Percentiles rank a stretch among this genome's conserved stretches.
Conservation (phyloP, 2,797 vertebrate genomes). For the Macrochelys suwanniensis region DNA sequence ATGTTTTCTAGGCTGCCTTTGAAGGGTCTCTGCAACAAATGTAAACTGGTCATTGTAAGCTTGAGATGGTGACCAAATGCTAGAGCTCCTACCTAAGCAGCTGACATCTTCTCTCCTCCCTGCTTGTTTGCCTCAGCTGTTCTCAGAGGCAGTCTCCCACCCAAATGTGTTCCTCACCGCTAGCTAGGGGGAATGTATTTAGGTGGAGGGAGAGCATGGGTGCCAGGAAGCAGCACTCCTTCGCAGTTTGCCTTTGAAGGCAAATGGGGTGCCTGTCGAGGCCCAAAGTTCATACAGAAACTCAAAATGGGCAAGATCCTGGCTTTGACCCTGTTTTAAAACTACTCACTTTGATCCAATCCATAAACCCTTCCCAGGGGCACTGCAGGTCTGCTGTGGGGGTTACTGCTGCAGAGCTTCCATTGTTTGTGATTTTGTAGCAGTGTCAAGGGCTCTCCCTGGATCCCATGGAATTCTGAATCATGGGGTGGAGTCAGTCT, state of each 20-base stretch:
- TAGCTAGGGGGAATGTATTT: not conserved
- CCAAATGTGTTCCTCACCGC: not conserved
- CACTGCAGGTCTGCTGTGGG: not conserved
- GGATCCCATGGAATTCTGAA: not conserved
- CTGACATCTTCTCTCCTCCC: not conserved
- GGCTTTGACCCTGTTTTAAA: not conserved
- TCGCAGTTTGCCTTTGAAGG: not conserved
- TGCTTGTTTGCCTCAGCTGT: not conserved
- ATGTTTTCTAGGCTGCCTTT: constrained; percentile 23
- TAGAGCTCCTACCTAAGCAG: not conserved
- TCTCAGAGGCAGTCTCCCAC: not conserved
- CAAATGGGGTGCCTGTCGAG: not conserved
- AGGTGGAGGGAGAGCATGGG: too few species aligned
- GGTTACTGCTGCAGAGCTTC: not conserved
- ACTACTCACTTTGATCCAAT: not conserved
- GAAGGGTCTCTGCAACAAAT: not conserved
- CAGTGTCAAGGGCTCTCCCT: too few species aligned
- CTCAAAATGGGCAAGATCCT: not conserved
- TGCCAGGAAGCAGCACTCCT: not conserved
- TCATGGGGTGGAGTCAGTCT: not conserved
- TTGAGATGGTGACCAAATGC: not conserved
- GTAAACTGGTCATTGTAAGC: not conserved
- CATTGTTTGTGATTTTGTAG: not conserved
- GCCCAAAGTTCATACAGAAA: not conserved
- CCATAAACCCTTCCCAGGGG: not conserved